Evolutionary conservation across 1,140 invertebrate species (phyloP).

Genomic region (Paraescarpia echinospica): DNA sequence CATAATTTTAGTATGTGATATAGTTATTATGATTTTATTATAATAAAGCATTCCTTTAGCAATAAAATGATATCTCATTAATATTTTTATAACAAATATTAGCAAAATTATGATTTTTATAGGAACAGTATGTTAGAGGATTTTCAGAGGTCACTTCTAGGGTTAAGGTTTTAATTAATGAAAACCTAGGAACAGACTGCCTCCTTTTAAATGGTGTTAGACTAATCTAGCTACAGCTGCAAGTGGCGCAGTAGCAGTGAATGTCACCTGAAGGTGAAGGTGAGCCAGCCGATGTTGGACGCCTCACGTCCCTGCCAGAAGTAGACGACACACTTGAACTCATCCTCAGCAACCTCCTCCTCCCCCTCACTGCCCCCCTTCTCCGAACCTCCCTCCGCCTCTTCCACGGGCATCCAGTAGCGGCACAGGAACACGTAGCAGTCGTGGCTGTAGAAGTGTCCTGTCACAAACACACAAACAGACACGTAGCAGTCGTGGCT

Average conservation of each 20-base stretch:
- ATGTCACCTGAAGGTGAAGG: constrained; percentile 88
- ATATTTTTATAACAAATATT: too few relatives aligned
- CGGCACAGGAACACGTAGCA: constrained; percentile 98
- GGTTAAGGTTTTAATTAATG: too few relatives aligned
- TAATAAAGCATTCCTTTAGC: too few relatives aligned
- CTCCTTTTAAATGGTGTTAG: constrained; percentile 35
- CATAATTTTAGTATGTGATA: too few relatives aligned
- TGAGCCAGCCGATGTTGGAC: constrained; percentile 98
- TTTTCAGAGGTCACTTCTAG: too few relatives aligned
- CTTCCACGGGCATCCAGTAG: constrained; percentile 78
- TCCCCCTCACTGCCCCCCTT: constrained; percentile 58
- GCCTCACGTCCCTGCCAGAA: constrained; percentile 99
- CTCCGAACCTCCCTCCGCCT: constrained; percentile 52
- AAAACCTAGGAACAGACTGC: too few relatives aligned
- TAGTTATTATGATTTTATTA: too few relatives aligned
- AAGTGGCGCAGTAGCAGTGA: constrained; percentile 5
- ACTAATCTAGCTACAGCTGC: constrained; percentile 16
- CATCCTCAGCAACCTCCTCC: constrained; percentile 70
- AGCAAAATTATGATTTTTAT: too few relatives aligned
- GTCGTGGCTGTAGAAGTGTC: constrained; percentile 88
- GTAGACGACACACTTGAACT: constrained; percentile 95
- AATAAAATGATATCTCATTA: too few relatives aligned
- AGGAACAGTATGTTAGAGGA: too few relatives aligned
- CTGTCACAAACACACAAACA: constrained; percentile 79
- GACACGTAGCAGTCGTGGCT: constrained; percentile 97